phyloP scores from a whole-genome alignment of 1,140 invertebrate genomes.

The Rhagoletis pomonella region DNA sequence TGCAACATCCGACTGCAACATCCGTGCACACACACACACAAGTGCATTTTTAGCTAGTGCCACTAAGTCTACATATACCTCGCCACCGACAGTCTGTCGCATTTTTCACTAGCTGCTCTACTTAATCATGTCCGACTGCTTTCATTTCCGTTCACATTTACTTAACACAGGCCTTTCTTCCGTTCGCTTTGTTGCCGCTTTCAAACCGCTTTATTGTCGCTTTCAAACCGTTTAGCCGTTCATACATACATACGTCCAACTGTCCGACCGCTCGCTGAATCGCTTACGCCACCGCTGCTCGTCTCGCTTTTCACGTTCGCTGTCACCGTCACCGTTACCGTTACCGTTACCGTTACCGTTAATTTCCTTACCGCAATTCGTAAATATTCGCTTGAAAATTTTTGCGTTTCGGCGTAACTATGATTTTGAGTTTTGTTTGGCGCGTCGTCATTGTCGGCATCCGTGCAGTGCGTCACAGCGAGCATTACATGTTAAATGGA shows the following conservation, averaged over 20 bases:
- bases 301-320: not conserved
- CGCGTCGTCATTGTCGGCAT: not conserved
- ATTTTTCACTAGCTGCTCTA: not conserved
- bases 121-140: conserved; percentile 14
- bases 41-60: no score
- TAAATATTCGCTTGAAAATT: not conserved
- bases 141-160: conserved; percentile 39
- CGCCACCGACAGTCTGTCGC: not conserved
- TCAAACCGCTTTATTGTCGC: not conserved
- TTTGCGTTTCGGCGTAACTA: not conserved
- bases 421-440: not conserved
- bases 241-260: not conserved
- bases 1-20: not conserved
- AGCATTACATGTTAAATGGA: conserved; percentile 68
- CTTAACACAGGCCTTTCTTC: not conserved
- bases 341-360: not conserved
- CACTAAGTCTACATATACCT: not conserved
- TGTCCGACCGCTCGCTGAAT: not conserved
- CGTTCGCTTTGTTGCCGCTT: not conserved
- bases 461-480: not conserved
- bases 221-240: not conserved
- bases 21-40: not conserved
- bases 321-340: not conserved
- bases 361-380: not conserved
- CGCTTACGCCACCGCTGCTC: not conserved